phyloP scores from a whole-genome alignment of 2,797 vertebrate species.

The Tachyglossus aculeatus region DNA sequence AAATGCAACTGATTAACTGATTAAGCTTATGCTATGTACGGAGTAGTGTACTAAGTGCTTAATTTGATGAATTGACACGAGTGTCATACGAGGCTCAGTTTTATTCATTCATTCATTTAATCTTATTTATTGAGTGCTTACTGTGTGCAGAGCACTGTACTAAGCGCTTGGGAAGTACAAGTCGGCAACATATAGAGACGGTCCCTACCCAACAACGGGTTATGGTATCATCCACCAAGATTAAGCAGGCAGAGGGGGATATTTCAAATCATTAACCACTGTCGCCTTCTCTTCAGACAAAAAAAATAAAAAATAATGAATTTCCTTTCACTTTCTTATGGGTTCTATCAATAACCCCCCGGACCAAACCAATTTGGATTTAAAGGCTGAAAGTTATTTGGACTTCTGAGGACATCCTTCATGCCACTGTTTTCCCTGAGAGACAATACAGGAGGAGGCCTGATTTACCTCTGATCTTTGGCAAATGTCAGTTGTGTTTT shows the following conservation, averaged over 20 bases:
- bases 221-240: not conserved
- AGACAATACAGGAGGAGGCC: conserved; percentile 27
- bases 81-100: too few relatives aligned
- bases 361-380: conserved; percentile 48
- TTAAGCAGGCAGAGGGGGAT: not conserved
- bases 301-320: conserved; percentile 26
- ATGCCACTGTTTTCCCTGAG: conserved; percentile 27
- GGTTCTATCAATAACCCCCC: conserved; percentile 45
- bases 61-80: too few relatives aligned
- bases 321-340: conserved; percentile 25
- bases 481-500: conserved; percentile 1
- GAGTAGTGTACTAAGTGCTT: too few relatives aligned
- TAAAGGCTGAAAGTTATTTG: conserved; percentile 33
- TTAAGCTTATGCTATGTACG: too few relatives aligned
- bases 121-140: too few relatives aligned
- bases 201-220: too few relatives aligned
- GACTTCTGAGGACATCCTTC: conserved; percentile 39
- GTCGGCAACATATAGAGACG: too few relatives aligned
- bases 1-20: too few relatives aligned
- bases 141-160: too few relatives aligned
- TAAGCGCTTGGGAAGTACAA: too few relatives aligned
- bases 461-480: conserved; percentile 37
- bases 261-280: conserved; percentile 20
- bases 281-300: not conserved
- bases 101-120: too few relatives aligned